A percentile compares a stretch with the other conserved stretches of the same genome.
Evolutionary conservation across 2,888 invertebrate species (phyloP).

Genomic region (Ctena decussata): DNA sequence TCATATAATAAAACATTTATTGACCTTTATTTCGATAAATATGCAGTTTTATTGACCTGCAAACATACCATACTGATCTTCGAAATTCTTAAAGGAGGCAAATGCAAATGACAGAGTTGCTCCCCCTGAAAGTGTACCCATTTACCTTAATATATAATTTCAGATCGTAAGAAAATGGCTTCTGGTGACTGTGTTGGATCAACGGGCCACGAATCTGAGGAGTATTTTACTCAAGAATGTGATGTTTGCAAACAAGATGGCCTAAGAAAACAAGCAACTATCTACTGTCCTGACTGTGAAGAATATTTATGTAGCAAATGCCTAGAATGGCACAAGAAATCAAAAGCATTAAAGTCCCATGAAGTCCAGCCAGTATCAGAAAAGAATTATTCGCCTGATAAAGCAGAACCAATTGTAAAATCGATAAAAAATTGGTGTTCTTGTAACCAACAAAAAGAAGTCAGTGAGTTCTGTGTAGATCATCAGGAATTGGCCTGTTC

Average conservation of each 20-base stretch:
- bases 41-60: too few relatives aligned
- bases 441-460: neutral
- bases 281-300: neutral
- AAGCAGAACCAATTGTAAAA: too few relatives aligned
- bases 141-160: too few relatives aligned
- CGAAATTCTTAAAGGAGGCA: too few relatives aligned
- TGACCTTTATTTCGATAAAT: too few relatives aligned
- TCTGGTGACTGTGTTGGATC: neutral
- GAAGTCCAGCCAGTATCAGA: neutral
- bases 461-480: neutral
- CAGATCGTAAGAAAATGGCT: too few relatives aligned
- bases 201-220: neutral
- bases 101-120: too few relatives aligned
- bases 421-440: neutral
- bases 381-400: too few relatives aligned
- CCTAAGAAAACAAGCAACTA: neutral
- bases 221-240: neutral
- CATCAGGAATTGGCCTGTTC: neutral
- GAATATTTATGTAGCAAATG: neutral
- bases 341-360: neutral
- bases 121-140: too few relatives aligned
- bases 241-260: neutral
- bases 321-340: neutral
- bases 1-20: too few relatives aligned
- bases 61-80: too few relatives aligned